Evolutionary conservation across 64 coral and sea anemone genomes (phyloP), one percentile per base, ranked within the genome.

Genomic region (Dendronephthya gigantea): DNA sequence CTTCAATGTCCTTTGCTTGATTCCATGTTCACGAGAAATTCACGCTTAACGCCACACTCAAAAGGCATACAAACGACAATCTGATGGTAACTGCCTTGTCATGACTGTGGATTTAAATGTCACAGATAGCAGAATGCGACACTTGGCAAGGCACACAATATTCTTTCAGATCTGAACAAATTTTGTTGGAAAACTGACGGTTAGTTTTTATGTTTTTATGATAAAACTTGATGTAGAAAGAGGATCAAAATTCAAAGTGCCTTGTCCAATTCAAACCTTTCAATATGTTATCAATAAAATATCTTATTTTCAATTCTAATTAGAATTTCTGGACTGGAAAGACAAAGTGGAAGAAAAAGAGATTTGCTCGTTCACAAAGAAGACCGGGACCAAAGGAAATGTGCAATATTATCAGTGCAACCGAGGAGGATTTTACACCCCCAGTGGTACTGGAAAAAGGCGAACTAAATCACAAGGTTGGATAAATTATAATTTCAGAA

Each of bases 311-410:
- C 50, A n/a, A n/a, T n/a, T n/a, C 28, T 66, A 82, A 32, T 36
- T 38, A 88, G 87, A 81, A 59, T 88, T 88, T 82, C 27, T 82
- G 31, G 37, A 88, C 35, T 88, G 87, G 87, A 88, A 88, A 48
- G 41, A 30, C 22, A 48, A 82, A 31, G 39, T 82, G 1, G 74
- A 88, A 56, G 87, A 88, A 82, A 68, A 88, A 88, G 70, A 82
- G 32, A 19, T 32, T 16, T 82, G 39, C 50, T 82, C 79, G 30
- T 88, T 82, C 48, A 83, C 48, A 9, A 88, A 88, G 49, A 55
- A 35, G 31, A 82, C 30, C 35, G 70, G 87, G 39, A 27, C 16
- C n/a, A 85, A 85, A 82, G 68, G 32, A 74, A 27, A 52, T 52
- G 11, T 48, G 1, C 1, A 31, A 48, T 82, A 88, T 82, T 88